These are phyloP conservation scores for Acanthosepion lycidas DNA, from an alignment of 2,888 invertebrate species.

Conservation along the genomic window DNA sequence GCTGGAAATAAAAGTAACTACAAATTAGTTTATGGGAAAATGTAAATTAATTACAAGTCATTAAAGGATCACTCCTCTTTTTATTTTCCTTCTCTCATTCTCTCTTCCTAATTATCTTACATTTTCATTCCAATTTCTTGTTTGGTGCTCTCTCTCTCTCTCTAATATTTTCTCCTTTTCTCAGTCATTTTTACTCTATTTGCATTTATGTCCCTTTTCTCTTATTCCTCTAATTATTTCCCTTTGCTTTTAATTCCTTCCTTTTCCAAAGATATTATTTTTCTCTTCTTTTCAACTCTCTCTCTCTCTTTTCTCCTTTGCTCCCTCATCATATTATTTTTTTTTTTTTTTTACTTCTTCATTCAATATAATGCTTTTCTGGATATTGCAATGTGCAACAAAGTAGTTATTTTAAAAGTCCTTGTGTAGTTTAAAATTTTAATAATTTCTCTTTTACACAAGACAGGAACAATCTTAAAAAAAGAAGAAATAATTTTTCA, in stretches of 20 bases:
- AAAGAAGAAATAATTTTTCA: no score
- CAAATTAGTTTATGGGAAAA: constrained; percentile 10
- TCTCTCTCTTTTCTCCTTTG: neutral
- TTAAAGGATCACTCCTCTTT: neutral
- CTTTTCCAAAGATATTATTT: neutral
- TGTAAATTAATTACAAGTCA: neutral
- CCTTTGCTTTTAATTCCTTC: neutral
- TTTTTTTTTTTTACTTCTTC: no score
- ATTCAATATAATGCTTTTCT: no score
- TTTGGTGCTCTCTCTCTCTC: neutral
- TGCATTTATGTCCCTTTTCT: neutral
- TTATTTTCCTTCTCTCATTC: neutral
- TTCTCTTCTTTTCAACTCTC: neutral
- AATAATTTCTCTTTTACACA: no score
- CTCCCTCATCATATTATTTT: no score
- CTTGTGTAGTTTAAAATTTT: no score
- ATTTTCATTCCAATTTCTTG: neutral
- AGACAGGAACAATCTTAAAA: no score
- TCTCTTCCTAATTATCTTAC: neutral
- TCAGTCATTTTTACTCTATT: neutral
- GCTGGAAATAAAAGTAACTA: neutral
- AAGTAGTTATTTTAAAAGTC: no score
- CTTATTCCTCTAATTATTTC: neutral
- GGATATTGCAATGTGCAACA: no score
- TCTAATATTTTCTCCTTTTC: neutral